These are phyloP conservation scores for Anthoscopus minutus DNA, from an alignment of 2,113 vertebrate genomes.

Conservation along the genomic window DNA sequence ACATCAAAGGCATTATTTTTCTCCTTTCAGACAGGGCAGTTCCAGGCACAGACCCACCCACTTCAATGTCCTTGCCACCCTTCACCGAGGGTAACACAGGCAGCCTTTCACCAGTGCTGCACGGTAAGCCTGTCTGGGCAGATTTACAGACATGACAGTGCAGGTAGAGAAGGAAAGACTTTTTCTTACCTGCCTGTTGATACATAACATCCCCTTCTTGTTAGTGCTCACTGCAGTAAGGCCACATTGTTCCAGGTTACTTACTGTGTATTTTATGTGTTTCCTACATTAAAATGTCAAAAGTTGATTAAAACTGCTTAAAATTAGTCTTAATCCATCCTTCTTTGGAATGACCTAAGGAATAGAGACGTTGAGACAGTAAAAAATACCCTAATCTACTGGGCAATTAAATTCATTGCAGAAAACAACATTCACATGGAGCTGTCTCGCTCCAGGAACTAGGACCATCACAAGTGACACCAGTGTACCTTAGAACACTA, in stretches of 20 bases:
- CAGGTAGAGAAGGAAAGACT: fast-evolving
- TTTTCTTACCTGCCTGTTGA: not conserved
- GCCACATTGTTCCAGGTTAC: not conserved
- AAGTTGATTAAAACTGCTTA: not conserved
- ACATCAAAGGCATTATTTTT: not conserved
- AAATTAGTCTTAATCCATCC: not conserved
- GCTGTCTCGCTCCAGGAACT: not conserved
- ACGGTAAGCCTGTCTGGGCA: not conserved
- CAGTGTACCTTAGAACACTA: fast-evolving
- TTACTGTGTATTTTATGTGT: not conserved
- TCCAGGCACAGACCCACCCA: not conserved
- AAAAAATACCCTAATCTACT: not conserved
- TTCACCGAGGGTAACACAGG: fast-evolving
- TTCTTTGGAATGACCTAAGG: not conserved
- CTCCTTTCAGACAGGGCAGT: not conserved
- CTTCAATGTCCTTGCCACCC: too few relatives aligned
- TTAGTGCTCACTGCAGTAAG: not conserved
- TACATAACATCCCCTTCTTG: not conserved
- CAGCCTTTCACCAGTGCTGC: not conserved
- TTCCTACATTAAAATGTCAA: not conserved
- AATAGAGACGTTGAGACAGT: not conserved
- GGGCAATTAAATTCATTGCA: not conserved
- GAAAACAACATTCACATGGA: not conserved
- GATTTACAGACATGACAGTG: fast-evolving
- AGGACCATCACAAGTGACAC: not conserved